Percentiles rank a stretch among this genome's conserved stretches.
These are phyloP conservation scores for Dryobota labecula DNA, from an alignment of 2,888 invertebrate species.

Conservation along the genomic window DNA sequence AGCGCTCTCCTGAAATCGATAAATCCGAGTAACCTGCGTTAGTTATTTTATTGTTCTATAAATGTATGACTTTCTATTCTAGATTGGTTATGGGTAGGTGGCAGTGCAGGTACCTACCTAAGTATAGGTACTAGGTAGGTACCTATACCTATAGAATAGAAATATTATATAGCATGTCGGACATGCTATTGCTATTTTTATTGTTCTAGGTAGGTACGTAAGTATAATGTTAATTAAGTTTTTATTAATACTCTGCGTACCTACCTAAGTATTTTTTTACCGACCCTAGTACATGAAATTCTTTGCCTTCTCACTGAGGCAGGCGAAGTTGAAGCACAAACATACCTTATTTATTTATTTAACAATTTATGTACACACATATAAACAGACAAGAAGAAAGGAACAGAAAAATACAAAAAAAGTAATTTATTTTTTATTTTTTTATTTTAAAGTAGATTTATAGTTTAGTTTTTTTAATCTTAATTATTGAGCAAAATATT, in stretches of 20 bases:
- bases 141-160: conserved; percentile 17
- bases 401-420: no score
- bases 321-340: no score
- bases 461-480: no score
- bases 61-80: conserved; percentile 22
- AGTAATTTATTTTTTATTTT: no score
- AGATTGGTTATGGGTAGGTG: no score
- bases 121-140: no score
- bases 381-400: no score
- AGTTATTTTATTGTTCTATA: conserved; percentile 21
- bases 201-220: conserved; percentile 32
- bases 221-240: conserved; percentile 22
- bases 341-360: no score
- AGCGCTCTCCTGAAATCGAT: conserved; percentile 37
- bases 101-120: no score
- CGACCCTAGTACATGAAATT: background rate
- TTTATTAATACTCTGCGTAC: conserved; percentile 7
- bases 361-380: no score
- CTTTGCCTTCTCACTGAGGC: background rate
- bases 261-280: background rate
- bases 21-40: background rate
- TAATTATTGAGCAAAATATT: no score
- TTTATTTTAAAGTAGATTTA: no score
- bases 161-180: conserved; percentile 35
- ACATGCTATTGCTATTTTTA: conserved; percentile 33